Evolutionary conservation across 1,140 invertebrate genomes (phyloP).

Genomic region (Charaxes varanes): DNA sequence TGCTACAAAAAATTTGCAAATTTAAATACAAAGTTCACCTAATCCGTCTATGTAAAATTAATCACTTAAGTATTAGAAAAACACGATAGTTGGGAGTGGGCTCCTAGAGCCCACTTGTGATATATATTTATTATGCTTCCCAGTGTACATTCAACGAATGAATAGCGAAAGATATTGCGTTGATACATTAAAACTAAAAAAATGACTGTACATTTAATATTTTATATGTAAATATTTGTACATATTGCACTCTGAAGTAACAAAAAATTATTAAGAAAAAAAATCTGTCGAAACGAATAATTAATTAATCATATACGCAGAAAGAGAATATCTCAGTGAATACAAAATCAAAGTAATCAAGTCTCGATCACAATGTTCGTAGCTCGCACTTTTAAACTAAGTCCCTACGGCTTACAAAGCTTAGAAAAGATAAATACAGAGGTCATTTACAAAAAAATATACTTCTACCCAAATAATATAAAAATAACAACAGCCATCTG

Average conservation of each 20-base stretch:
- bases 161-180: constrained; percentile 63
- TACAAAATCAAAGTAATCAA: constrained; percentile 57
- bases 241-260: constrained; percentile 74
- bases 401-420: constrained; percentile 69
- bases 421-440: constrained; percentile 72
- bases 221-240: constrained; percentile 73
- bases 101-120: constrained; percentile 46
- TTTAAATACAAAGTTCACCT: constrained; percentile 71
- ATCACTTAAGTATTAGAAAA: constrained; percentile 69
- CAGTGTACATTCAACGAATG: constrained; percentile 65
- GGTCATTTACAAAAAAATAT: constrained; percentile 73
- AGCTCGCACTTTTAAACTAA: constrained; percentile 65
- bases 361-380: constrained; percentile 67
- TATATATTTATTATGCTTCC: constrained; percentile 64
- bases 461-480: constrained; percentile 73
- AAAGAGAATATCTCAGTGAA: constrained; percentile 57
- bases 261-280: constrained; percentile 68
- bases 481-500: constrained; percentile 74
- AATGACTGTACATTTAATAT: constrained; percentile 70
- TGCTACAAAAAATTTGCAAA: constrained; percentile 73
- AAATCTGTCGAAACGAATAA: constrained; percentile 60
- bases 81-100: constrained; percentile 51
- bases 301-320: constrained; percentile 39
- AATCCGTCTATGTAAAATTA: constrained; percentile 69
- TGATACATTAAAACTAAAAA: constrained; percentile 71